Evolutionary conservation across 2,113 vertebrate genomes (phyloP).

Genomic region (Psophia crepitans): DNA sequence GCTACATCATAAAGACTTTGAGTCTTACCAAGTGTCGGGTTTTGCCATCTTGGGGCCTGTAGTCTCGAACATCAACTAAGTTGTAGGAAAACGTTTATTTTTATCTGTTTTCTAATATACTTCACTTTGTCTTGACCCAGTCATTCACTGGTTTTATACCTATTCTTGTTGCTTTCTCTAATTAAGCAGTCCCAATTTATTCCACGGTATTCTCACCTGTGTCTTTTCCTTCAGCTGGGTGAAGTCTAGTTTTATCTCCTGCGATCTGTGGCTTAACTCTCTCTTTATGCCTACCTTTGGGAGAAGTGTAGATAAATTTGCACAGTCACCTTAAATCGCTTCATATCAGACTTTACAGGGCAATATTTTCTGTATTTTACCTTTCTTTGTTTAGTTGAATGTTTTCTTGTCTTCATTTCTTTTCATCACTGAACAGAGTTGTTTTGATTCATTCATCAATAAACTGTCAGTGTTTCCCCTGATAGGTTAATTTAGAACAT

Average conservation of each 20-base stretch:
- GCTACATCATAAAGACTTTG: neutral
- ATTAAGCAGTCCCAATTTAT: neutral
- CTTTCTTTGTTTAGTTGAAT: neutral
- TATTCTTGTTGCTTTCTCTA: neutral
- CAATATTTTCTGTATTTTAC: neutral
- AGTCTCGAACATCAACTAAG: fast-evolving
- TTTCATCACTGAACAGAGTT: neutral
- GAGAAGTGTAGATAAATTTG: neutral
- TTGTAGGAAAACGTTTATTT: neutral
- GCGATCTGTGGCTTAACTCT: neutral
- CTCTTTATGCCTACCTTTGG: neutral
- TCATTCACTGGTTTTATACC: neutral
- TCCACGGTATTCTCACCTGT: neutral
- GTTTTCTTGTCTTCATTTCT: neutral
- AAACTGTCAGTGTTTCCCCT: neutral
- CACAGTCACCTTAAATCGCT: neutral
- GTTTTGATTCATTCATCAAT: neutral
- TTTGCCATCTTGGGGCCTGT: neutral
- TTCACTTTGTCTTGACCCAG: neutral
- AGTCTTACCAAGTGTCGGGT: neutral
- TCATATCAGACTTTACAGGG: neutral
- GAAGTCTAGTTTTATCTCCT: neutral
- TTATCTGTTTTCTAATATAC: neutral
- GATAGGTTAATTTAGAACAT: neutral
- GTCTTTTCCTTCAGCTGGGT: neutral